phyloP scores from a whole-genome alignment of 2,888 invertebrate genomes.

The Mesorhabditis spiculigera region DNA sequence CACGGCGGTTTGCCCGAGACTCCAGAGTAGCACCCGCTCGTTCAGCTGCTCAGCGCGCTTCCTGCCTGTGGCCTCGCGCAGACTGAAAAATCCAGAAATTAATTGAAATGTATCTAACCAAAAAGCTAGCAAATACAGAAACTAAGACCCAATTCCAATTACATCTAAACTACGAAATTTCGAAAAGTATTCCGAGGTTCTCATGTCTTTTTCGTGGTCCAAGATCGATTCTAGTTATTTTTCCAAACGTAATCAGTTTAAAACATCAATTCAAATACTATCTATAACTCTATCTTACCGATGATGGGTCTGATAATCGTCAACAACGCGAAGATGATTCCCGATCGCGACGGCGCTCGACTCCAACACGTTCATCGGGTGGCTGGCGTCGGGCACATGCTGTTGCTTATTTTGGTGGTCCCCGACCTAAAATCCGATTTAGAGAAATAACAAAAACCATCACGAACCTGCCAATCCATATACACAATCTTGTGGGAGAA shows the following conservation, averaged over 20 bases:
- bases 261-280: too few relatives aligned
- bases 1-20: conserved; percentile 79
- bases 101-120: neutral
- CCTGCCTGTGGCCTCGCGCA: conserved; percentile 88
- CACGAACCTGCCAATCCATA: conserved; percentile 91
- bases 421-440: conserved; percentile 17
- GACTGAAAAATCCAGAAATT: conserved; percentile 24
- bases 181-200: too few relatives aligned
- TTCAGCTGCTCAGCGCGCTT: conserved; percentile 94
- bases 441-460: conserved; percentile 25
- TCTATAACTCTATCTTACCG: conserved; percentile 60
- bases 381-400: conserved; percentile 27
- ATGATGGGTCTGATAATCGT: conserved; percentile 96
- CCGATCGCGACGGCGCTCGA: conserved; percentile 47
- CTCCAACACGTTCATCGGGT: conserved; percentile 47
- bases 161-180: too few relatives aligned
- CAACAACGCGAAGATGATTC: conserved; percentile 63
- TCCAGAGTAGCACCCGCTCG: conserved; percentile 89
- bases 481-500: conserved; percentile 97
- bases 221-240: too few relatives aligned
- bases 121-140: neutral
- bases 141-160: neutral
- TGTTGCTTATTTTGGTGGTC: conserved; percentile 24
- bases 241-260: too few relatives aligned
- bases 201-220: too few relatives aligned